Conservation (phyloP, 2,888 invertebrate species). For the Tetrapedia diversipes region DNA sequence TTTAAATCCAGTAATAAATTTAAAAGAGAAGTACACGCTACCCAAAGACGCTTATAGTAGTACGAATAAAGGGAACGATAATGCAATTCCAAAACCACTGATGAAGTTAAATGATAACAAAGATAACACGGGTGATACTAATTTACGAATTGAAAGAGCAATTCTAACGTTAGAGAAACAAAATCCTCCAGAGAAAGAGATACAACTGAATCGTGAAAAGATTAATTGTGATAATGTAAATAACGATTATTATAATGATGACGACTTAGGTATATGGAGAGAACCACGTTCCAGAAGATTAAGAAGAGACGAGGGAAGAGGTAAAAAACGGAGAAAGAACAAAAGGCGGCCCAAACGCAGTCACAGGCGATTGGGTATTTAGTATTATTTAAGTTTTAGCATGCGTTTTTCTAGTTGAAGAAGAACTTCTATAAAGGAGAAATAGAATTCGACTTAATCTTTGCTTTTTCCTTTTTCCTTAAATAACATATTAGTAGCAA, state of each 20-base stretch:
- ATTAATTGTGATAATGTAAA: constrained; percentile 9
- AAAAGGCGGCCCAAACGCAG: constrained; percentile 78
- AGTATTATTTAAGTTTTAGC: constrained; percentile 56
- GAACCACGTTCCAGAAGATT: constrained; percentile 72
- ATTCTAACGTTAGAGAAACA: constrained; percentile 53
- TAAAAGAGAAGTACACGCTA: not conserved
- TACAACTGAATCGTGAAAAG: not conserved
- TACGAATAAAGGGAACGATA: not conserved
- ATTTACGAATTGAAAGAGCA: constrained; percentile 57
- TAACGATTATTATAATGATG: constrained; percentile 48
- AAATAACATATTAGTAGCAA: not conserved
- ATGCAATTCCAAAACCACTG: not conserved
- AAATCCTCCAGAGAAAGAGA: constrained; percentile 52
- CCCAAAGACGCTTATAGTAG: not conserved
- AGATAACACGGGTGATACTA: not conserved
- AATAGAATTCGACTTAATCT: not conserved
- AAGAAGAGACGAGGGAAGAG: constrained; percentile 78
- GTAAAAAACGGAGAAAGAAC: constrained; percentile 78
- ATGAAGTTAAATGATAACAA: not conserved
- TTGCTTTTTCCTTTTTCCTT: not conserved
- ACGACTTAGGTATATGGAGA: constrained; percentile 56
- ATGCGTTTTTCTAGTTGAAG: constrained; percentile 26
- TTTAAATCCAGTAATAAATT: not conserved
- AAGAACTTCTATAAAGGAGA: not conserved
- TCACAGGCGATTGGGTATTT: constrained; percentile 80